phyloP scores from a whole-genome alignment of 2,888 invertebrate species.

The Noctuana brunneofusca region DNA sequence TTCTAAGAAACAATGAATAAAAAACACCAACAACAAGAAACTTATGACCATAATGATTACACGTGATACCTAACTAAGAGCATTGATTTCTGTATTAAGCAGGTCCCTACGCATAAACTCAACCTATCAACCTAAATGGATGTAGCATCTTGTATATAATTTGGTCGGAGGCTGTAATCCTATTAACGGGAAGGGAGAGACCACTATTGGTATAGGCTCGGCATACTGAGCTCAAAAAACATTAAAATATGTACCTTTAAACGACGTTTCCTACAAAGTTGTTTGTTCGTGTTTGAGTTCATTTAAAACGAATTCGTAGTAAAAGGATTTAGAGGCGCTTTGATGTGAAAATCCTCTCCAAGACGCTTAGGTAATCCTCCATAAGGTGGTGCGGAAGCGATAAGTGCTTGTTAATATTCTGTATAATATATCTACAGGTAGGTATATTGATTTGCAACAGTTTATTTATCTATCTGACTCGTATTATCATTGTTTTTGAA shows the following conservation, averaged over 20 bases:
- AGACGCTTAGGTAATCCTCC: conserved; percentile 23
- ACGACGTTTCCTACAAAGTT: conserved; percentile 24
- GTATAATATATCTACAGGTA: neutral
- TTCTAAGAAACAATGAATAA: too few species aligned
- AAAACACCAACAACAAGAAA: too few species aligned
- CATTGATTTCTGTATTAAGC: neutral
- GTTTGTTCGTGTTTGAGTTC: conserved; percentile 22
- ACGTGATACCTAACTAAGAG: neutral
- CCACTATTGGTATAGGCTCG: conserved; percentile 27
- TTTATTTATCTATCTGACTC: too few species aligned
- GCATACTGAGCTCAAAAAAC: conserved; percentile 12
- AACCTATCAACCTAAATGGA: neutral
- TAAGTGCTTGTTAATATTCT: conserved; percentile 26
- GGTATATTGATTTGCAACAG: too few species aligned
- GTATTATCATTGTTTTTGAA: too few species aligned
- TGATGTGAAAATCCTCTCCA: conserved; percentile 22
- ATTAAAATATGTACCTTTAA: conserved; percentile 22
- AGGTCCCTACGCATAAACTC: neutral
- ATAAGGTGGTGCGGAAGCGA: neutral
- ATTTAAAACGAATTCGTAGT: conserved; percentile 27
- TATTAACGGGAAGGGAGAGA: conserved; percentile 16
- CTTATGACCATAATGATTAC: neutral
- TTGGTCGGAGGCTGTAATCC: conserved; percentile 10
- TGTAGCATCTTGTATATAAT: conserved; percentile 4
- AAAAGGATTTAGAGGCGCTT: conserved; percentile 30